Evolutionary conservation across 2,797 vertebrate species (phyloP).

Genomic region (Labeo calbasu): DNA sequence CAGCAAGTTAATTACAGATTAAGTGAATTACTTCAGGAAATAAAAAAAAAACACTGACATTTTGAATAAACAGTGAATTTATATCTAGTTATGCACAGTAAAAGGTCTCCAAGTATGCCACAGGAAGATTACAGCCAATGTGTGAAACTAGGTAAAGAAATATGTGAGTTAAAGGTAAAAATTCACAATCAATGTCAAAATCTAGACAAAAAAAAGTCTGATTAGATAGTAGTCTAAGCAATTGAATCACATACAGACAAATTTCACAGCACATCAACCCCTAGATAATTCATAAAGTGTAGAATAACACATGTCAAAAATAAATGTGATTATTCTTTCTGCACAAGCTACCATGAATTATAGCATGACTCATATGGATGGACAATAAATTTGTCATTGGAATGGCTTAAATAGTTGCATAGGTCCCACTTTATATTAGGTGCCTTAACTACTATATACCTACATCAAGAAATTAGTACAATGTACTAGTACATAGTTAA

Average conservation of each 20-base stretch:
- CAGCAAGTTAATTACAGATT: not conserved
- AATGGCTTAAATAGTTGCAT: too few relatives aligned
- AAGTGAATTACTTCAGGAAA: constrained; percentile 13
- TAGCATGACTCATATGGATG: not conserved
- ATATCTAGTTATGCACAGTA: not conserved
- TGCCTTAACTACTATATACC: too few relatives aligned
- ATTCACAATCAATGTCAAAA: not conserved
- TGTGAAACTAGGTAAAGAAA: not conserved
- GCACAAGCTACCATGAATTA: not conserved
- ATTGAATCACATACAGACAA: not conserved
- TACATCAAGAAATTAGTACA: too few relatives aligned
- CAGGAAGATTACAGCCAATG: not conserved
- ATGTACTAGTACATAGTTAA: too few relatives aligned
- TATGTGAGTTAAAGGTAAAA: not conserved
- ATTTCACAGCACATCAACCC: not conserved
- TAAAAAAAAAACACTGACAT: constrained; percentile 23
- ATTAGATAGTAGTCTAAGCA: not conserved
- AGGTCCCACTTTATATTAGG: too few relatives aligned
- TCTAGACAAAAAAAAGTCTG: not conserved
- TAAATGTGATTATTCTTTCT: not conserved
- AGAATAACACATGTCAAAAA: not conserved
- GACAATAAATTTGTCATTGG: not conserved
- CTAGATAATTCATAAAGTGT: not conserved
- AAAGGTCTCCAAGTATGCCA: not conserved
- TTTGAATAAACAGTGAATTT: constrained; percentile 21